Conservation (phyloP, 1,140 invertebrate species). For the Plutomurus gul region DNA sequence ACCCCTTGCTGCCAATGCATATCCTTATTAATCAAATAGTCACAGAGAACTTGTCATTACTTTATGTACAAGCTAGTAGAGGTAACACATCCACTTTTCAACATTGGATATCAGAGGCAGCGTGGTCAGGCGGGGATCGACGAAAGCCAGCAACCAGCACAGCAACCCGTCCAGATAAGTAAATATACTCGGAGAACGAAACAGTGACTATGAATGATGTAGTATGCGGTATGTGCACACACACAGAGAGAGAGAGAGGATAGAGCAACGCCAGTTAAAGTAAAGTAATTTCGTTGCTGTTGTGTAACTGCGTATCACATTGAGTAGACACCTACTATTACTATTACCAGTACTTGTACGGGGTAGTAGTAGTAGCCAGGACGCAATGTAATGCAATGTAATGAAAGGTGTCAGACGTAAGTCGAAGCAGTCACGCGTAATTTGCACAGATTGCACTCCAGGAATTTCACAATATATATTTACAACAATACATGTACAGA, state of each 20-base stretch:
- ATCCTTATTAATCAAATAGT: not conserved
- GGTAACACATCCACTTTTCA: too few species aligned
- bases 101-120: too few species aligned
- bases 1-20: too few species aligned
- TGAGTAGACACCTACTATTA: too few species aligned
- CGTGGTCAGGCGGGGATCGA: too few species aligned
- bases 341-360: too few species aligned
- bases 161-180: too few species aligned
- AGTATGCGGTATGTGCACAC: not conserved
- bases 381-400: conserved; percentile 14
- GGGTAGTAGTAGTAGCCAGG: too few species aligned
- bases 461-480: conserved; percentile 24
- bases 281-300: conserved; percentile 13
- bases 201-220: too few species aligned
- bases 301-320: not conserved
- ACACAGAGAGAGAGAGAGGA: not conserved
- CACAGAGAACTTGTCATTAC: not conserved
- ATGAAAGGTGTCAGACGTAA: conserved; percentile 23
- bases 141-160: too few species aligned
- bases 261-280: not conserved
- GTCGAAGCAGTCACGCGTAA: conserved; percentile 24
- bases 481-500: not conserved
- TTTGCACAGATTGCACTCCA: conserved; percentile 25
- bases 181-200: too few species aligned
- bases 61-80: not conserved